phyloP scores from a whole-genome alignment of 1,140 invertebrate genomes.

The Formica selysi region DNA sequence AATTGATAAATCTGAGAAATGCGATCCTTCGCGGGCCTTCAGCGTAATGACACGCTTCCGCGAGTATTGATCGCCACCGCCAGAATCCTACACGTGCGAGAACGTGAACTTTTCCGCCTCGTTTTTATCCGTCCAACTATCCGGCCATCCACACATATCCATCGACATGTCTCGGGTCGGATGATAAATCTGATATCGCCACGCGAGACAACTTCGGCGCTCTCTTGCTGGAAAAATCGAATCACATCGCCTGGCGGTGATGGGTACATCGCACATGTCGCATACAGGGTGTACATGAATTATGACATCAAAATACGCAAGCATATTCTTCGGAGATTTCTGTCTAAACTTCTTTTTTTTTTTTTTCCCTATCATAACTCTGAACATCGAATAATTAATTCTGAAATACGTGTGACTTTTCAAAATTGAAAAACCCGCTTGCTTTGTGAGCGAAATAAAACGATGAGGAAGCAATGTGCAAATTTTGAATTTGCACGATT shows the following conservation, averaged over 20 bases:
- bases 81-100: conserved; percentile 33
- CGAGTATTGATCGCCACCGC: conserved; percentile 28
- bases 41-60: conserved; percentile 5
- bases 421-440: no score
- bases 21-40: conserved; percentile 15
- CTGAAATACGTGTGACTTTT: not conserved
- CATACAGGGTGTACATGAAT: conserved; percentile 14
- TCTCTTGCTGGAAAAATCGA: conserved; percentile 52
- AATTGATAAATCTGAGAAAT: conserved; percentile 8
- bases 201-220: conserved; percentile 48
- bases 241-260: conserved; percentile 31
- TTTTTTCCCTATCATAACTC: no score
- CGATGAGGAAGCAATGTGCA: no score
- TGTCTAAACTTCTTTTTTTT: not conserved
- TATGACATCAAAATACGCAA: not conserved
- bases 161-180: conserved; percentile 7
- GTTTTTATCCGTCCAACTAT: conserved; percentile 29
- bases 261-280: conserved; percentile 29
- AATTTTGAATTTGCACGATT: no score
- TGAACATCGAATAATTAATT: not conserved
- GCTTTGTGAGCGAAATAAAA: no score
- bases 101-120: conserved; percentile 7
- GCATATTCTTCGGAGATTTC: not conserved
- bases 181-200: conserved; percentile 59
- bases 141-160: conserved; percentile 31